A percentile compares a stretch with the other conserved stretches of the same genome.
Conservation (phyloP, 2,888 invertebrate species). For the Drosophila imparisetae region DNA sequence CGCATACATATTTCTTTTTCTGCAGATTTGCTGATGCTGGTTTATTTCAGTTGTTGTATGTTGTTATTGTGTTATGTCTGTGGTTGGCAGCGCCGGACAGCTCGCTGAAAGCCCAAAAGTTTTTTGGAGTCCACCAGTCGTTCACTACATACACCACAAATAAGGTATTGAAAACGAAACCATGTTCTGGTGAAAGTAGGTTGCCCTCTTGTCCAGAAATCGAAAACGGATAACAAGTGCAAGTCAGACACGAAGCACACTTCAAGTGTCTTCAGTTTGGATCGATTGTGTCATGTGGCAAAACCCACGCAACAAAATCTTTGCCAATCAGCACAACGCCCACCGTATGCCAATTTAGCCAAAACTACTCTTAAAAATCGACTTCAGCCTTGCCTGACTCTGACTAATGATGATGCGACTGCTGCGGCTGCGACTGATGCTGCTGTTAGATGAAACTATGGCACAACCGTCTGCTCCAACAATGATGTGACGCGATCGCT, state of each 20-base stretch:
- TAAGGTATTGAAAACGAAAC: constrained; percentile 75
- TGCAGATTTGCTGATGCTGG: constrained; percentile 49
- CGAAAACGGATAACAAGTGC: constrained; percentile 74
- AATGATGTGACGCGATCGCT: constrained; percentile 27
- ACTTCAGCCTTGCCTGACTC: constrained; percentile 40
- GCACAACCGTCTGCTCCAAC: constrained; percentile 19
- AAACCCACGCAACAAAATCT: constrained; percentile 45
- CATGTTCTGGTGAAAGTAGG: constrained; percentile 76
- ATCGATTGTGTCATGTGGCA: constrained; percentile 69
- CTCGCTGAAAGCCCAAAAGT: constrained; percentile 45
- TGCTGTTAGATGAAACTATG: constrained; percentile 36
- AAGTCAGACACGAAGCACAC: constrained; percentile 41
- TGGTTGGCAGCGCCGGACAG: constrained; percentile 51
- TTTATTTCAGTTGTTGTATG: constrained; percentile 25
- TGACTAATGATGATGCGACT: constrained; percentile 59
- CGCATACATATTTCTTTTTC: constrained; percentile 49
- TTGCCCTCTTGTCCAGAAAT: constrained; percentile 49
- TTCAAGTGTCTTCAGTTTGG: constrained; percentile 24
- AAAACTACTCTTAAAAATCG: constrained; percentile 51
- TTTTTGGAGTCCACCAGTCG: constrained; percentile 21
- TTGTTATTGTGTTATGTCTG: constrained; percentile 31
- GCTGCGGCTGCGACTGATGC: constrained; percentile 12
- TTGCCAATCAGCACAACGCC: constrained; percentile 61
- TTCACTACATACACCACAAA: constrained; percentile 9
- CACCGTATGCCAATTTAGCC: constrained; percentile 57